Conservation (phyloP, 2,888 invertebrate genomes). For the Meiosimyza platycephala region DNA sequence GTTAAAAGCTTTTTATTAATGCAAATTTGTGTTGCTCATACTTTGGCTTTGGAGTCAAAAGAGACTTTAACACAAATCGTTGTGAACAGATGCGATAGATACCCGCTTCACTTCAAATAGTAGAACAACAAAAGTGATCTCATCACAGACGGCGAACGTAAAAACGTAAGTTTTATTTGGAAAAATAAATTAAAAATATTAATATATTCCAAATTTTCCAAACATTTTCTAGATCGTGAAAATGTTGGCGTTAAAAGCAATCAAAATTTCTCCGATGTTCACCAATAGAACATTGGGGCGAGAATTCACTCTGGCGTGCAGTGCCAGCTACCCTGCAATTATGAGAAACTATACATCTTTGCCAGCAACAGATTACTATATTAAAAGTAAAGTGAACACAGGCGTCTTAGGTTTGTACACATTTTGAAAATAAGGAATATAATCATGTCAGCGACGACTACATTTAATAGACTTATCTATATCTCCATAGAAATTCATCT, state of each 20-base stretch:
- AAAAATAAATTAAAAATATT: conserved; percentile 14
- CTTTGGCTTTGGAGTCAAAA: background rate
- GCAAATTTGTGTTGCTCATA: background rate
- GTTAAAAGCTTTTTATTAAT: background rate
- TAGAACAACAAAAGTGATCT: conserved; percentile 18
- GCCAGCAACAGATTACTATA: no score
- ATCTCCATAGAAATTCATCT: background rate
- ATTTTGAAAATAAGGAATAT: background rate
- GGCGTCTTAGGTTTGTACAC: background rate
- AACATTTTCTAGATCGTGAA: conserved; percentile 1
- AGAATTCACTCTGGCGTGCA: background rate
- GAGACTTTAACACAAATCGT: background rate
- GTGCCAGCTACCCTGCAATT: background rate
- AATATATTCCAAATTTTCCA: background rate
- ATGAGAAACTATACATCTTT: background rate
- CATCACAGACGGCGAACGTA: conserved; percentile 24
- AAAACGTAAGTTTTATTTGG: conserved; percentile 1
- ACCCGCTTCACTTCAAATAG: background rate
- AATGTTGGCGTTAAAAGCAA: conserved; percentile 37
- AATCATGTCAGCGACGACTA: background rate
- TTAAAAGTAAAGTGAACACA: no score
- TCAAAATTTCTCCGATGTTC: conserved; percentile 26
- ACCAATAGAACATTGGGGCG: conserved; percentile 18
- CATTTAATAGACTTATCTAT: no score
- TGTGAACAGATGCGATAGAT: conserved; percentile 15